Evolutionary conservation across 1,140 invertebrate species (phyloP).

Genomic region (Pachypeltis micranthus): DNA sequence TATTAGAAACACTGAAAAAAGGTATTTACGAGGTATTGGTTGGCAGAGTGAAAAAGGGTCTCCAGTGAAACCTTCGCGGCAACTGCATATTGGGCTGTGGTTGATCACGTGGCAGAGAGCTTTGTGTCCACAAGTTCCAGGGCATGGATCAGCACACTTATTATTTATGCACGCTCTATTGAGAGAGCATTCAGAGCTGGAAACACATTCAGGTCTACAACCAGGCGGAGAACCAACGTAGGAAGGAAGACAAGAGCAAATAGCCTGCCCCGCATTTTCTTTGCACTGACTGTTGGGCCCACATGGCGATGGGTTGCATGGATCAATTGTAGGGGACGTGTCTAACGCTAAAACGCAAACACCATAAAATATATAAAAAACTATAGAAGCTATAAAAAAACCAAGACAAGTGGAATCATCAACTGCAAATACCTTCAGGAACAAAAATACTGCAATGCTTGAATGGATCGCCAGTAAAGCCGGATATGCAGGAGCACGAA

Average conservation of each 20-base stretch:
- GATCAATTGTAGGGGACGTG: slow-evolving; percentile 28
- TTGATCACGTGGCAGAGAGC: slow-evolving; percentile 61
- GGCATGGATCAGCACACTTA: slow-evolving; percentile 53
- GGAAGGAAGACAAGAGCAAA: slow-evolving; percentile 49
- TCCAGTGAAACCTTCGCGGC: slow-evolving; percentile 42
- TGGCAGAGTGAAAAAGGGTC: slow-evolving; percentile 46
- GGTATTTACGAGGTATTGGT: slow-evolving; percentile 30
- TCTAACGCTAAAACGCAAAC: slow-evolving; percentile 24
- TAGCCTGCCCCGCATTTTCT: slow-evolving; percentile 45
- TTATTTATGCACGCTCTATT: slow-evolving; percentile 54
- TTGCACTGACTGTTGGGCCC: slow-evolving; percentile 49
- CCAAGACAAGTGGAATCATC: slow-evolving; percentile 28
- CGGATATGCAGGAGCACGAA: slow-evolving; percentile 52
- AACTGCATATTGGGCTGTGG: slow-evolving; percentile 48
- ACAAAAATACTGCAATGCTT: slow-evolving; percentile 37
- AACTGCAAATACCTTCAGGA: slow-evolving; percentile 41
- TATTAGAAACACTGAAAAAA: neutral
- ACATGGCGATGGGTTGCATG: slow-evolving; percentile 46
- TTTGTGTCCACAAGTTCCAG: slow-evolving; percentile 55
- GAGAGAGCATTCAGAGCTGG: slow-evolving; percentile 50
- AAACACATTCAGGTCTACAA: slow-evolving; percentile 51
- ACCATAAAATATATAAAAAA: no score
- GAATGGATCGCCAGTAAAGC: slow-evolving; percentile 66
- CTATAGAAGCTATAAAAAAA: neutral
- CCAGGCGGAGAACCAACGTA: slow-evolving; percentile 48